phyloP scores from a whole-genome alignment of 2,113 vertebrate species.

The Pungitius pungitius region DNA sequence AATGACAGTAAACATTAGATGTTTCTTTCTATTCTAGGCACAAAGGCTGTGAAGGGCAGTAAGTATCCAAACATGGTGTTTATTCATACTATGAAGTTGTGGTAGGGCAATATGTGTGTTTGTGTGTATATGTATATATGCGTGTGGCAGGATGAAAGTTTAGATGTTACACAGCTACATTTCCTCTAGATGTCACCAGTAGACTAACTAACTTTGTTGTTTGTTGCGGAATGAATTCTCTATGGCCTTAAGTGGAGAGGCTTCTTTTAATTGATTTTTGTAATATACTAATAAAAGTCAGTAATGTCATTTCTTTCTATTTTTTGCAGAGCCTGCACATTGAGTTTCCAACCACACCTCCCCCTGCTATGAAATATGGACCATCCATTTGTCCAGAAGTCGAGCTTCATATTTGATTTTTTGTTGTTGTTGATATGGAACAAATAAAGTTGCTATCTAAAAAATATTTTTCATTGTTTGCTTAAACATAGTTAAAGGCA shows the following conservation, averaged over 20 bases:
- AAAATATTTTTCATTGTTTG: neutral
- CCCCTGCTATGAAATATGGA: constrained; percentile 60
- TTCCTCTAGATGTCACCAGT: constrained; percentile 50
- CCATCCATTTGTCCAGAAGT: constrained; percentile 35
- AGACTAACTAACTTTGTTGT: neutral
- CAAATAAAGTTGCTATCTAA: constrained; percentile 74
- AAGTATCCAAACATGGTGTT: constrained; percentile 54
- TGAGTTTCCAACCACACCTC: constrained; percentile 53
- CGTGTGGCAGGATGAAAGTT: no score
- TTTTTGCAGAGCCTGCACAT: constrained; percentile 72
- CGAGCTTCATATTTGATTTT: constrained; percentile 58
- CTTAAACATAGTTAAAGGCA: neutral
- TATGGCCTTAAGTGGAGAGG: no score
- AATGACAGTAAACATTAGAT: neutral
- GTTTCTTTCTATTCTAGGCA: constrained; percentile 60
- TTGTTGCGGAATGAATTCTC: no score
- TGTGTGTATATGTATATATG: neutral
- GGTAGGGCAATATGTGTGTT: neutral
- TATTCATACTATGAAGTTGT: neutral
- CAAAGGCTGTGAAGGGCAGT: constrained; percentile 79
- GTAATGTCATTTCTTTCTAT: neutral
- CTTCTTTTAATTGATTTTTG: neutral
- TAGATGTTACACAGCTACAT: constrained; percentile 10
- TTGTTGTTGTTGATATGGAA: constrained; percentile 73
- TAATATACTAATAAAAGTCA: no score